Conservation (phyloP, 2,888 invertebrate genomes). For the Trichogramma dendrolimi region DNA sequence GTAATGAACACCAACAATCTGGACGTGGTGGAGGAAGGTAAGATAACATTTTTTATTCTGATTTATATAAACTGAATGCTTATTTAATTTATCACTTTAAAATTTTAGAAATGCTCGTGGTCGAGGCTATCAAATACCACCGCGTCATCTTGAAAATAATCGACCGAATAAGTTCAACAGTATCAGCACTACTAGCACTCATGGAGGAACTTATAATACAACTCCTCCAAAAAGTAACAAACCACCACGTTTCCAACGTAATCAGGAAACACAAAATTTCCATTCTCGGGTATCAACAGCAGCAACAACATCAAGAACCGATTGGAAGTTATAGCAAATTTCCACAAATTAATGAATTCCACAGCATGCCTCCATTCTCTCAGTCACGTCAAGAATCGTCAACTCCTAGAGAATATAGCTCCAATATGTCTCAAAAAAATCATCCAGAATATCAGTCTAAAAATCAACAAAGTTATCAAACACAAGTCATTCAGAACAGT, state of each 20-base stretch:
- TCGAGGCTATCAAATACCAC: slow-evolving; percentile 42
- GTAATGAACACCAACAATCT: slow-evolving; percentile 33
- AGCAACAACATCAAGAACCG: slow-evolving; percentile 17
- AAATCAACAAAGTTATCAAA: slow-evolving; percentile 27
- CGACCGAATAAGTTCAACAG: slow-evolving; percentile 38
- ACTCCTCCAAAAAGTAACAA: slow-evolving; percentile 47
- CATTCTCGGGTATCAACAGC: slow-evolving; percentile 32
- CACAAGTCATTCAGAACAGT: slow-evolving; percentile 29
- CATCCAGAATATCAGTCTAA: slow-evolving; percentile 20
- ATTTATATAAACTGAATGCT: background rate
- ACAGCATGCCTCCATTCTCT: slow-evolving; percentile 29
- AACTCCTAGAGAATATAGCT: slow-evolving; percentile 30
- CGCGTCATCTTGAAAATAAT: slow-evolving; percentile 41
- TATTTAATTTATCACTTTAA: slow-evolving; percentile 2
- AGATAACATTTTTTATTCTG: background rate
- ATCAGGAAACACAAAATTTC: slow-evolving; percentile 47
- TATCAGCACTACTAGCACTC: slow-evolving; percentile 27
- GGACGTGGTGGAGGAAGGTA: slow-evolving; percentile 43
- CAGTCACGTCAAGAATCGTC: slow-evolving; percentile 34
- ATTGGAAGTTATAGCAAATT: slow-evolving; percentile 27
- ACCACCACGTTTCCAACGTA: slow-evolving; percentile 61
- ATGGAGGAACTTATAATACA: slow-evolving; percentile 34
- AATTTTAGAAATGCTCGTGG: slow-evolving; percentile 37
- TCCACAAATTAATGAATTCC: slow-evolving; percentile 38
- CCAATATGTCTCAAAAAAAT: slow-evolving; percentile 33